Conservation (phyloP, 2,113 vertebrate genomes). For the Phoenicopterus ruber region DNA sequence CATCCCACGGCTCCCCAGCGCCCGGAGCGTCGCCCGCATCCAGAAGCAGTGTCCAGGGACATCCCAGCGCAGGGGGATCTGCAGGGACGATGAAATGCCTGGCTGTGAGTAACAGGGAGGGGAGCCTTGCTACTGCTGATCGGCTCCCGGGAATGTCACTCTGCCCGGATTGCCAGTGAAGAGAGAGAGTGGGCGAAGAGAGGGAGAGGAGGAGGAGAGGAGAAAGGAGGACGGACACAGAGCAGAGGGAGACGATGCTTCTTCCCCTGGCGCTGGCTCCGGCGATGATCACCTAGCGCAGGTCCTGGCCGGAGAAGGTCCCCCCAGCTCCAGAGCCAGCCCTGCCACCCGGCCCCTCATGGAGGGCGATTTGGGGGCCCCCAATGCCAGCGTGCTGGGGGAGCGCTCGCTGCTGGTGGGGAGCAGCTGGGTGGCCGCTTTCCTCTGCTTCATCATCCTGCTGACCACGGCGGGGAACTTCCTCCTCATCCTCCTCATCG, state of each 20-base stretch:
- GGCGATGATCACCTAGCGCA: neutral
- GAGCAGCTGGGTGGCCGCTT: slow-evolving; percentile 82
- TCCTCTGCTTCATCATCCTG: slow-evolving; percentile 87
- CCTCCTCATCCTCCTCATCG: slow-evolving; percentile 87
- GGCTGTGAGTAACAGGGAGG: slow-evolving; percentile 18
- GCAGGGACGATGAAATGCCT: neutral
- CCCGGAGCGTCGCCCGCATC: neutral
- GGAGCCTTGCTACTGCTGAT: neutral
- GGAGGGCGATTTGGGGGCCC: neutral
- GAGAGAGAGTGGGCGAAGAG: neutral
- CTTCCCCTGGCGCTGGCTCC: rapidly evolving
- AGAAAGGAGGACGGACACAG: neutral
- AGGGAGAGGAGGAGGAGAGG: neutral
- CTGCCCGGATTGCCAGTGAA: neutral
- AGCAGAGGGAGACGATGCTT: neutral
- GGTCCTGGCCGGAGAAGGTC: neutral
- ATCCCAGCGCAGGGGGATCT: neutral
- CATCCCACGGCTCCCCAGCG: neutral
- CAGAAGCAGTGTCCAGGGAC: neutral
- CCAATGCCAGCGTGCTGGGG: slow-evolving; percentile 25
- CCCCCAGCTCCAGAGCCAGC: neutral
- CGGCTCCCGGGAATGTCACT: neutral
- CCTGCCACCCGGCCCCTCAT: neutral
- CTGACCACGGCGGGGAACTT: slow-evolving; percentile 86
- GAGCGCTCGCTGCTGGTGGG: slow-evolving; percentile 51